Base-by-base conservation (phyloP, 1,140 invertebrate genomes). In the Coenobita brevimanus region DNA sequence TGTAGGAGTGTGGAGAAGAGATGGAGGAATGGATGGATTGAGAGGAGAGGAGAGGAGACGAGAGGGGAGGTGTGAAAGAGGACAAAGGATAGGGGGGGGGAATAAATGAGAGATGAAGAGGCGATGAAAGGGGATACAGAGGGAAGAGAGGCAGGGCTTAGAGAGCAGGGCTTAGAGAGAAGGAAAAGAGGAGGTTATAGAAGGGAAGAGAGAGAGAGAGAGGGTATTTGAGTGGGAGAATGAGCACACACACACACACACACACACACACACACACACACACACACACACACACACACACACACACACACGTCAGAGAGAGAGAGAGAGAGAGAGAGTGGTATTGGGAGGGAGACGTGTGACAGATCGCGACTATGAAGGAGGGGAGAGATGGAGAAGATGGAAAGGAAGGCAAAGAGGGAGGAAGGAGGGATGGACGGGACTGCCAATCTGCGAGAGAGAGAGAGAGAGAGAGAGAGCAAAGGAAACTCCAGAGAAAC, bases 141-240 rank as follows among this genome's bases (percentile, higher is more conserved):
- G 13, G 13, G 2, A 46, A 21, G 27, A 4, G 73, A 38, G 38
- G 36, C 3, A 24, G 33, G 10, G 27, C 10, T 8, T 8, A 24
- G 71, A 67, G 64, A 67, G n/a, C n/a, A n/a, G n/a, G n/a, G n/a
- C n/a, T n/a, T n/a, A 24, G 64, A 67, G n/a, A 17, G 46, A 50
- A 50, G 46, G 46, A 17, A 50, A 17, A 50, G 6, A 17, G 46
- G n/a, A 67, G 30, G 64, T 24, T 6, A 67, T n/a, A 24, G 6
- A 24, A 67, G 8, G 64, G 64, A 67, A 67, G 6, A 24, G n/a
- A 24, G 30, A 24, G 64, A 33, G 30, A 33, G n/a, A 24, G 30
- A 67, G 8, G 64, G n/a, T 4, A 67, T 6, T 8, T 67, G 64
- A 24, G n/a, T 8, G 64, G 13, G 54, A 10, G 54, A 57, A n/a